Base-by-base conservation (phyloP, 2,888 invertebrate genomes). In the Smittia sp. region DNA sequence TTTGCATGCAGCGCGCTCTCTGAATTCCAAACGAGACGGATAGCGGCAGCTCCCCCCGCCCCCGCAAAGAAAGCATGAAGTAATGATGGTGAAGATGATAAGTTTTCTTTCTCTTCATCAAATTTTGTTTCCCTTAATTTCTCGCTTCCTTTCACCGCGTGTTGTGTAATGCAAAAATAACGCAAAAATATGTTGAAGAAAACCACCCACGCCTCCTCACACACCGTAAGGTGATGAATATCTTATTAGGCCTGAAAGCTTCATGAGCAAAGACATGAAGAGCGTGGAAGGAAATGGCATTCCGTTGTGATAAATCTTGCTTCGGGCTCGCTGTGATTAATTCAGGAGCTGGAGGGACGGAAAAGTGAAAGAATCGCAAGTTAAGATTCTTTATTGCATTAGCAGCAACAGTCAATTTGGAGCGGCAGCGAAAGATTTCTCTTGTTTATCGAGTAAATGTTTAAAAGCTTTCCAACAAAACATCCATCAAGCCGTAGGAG, bases 61-160 rank as follows among this genome's bases (percentile, higher is more conserved):
- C 46, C n/a, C 46, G 46, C 46, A 46, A 46, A 46, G n/a, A 46
- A 46, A 15, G 46, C 46, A 46, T 11, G n/a, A 46, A 46, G 32
- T 32, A 32, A 32, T 9, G 32, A 32, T 32, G 32, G 32, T 32
- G 32, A 46, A 46, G 46, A 46, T 46, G 46, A 46, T 32, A 46
- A 46, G 46, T 15, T 46, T 46, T 15, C 46, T 46, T 58, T 58
- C 58, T 9, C 22, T 22, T 24, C 24, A 58, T 58, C 58, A 68
- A 68, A 24, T 68, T 39, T 22, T 68, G 11, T 52, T 70, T 52
- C 54, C 54, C 70, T 70, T 70, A 70, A 70, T 70, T 70, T 70
- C 27, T 70, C 69, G 69, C 70, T 70, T 70, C 70, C 70, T 27
- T 70, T 70, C 70, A 70, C 52, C 27, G 22, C 46, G 15, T 15